Evolutionary conservation across 2,113 vertebrate genomes (phyloP), one percentile per base, ranked within the genome.

Genomic region (Tenebrosternarchus preto): DNA sequence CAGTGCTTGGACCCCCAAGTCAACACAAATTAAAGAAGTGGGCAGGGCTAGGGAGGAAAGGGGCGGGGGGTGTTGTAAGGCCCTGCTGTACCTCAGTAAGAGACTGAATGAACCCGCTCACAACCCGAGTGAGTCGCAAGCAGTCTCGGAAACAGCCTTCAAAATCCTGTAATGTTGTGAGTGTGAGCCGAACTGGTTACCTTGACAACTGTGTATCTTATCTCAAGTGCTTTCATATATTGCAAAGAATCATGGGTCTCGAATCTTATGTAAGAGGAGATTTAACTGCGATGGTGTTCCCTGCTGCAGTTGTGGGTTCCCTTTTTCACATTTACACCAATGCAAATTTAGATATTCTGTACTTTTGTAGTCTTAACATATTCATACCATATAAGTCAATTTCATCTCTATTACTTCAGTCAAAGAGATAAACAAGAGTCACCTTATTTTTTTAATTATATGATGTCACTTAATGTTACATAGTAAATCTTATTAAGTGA

Each of bases 121-220:
- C 31, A 61, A 64, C 74, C 66, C 2, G 50, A 82, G 31, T 84
- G n/a, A 67, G 86, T 84, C 85, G 87, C 85, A 85, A 88, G 84
- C 84, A 39, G 31, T 81, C 71, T 84, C 86, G 88, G 25, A 71
- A 64, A 31, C 86, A 91, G 86, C 87, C 90, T 89, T 89, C 77
- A 88, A 91, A 91, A 92, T 88, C 85, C 86, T 71, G 83, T 87
- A 89, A 83, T 85, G 71, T 88, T 74, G 87, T 85, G 87, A 78
- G 55, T 86, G 71, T 87, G 90, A 91, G 88, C 82, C 81, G 86
- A 83, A 83, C 85, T 77, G 81, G 92, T 93, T 92, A 76, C 87
- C 90, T 91, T 92, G 91, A 91, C 92, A 92, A 93, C 91, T 74
- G 86, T 83, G 88, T 83, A 89, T 91, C 91, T 91, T 91, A 90